Base-by-base conservation (phyloP, 1,140 invertebrate species). In the Diuraphis noxia region DNA sequence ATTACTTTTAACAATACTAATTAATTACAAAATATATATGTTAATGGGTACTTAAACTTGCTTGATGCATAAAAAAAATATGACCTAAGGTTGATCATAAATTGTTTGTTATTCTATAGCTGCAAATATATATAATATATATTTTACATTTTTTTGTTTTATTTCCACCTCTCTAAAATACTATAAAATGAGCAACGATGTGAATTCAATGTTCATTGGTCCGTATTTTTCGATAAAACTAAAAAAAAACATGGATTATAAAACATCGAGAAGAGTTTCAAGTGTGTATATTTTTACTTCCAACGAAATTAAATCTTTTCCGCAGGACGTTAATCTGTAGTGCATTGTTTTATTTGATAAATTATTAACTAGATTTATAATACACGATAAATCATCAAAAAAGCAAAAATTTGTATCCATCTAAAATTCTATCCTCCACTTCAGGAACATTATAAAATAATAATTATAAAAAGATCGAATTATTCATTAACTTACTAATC, bases 221-320 rank as follows among this genome's bases (percentile, higher is more conserved):
- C 21, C 34, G 46, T 34, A 52, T 86, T 86, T 36, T 52, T 38
- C 43, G 43, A 36, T 86, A 25, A 52, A 86, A 86, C 43, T 36
- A 86, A 86, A 34, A 38, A 52, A 52, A 19, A 49, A 36, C 21
- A 36, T 36, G 21, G 2, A 81, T 23, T 36, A 81, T 77, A 43
- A 43, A 84, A 43, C 30, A 7, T 34, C n/a, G 9, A 85, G n/a
- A 41, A 36, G n/a, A 36, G 21, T 36, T 46, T 36, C 1, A 23
- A 86, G n/a, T 85, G n/a, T 85, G 1, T 85, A 85, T 49, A 86
- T 36, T 49, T 86, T 49, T 86, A 85, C 30, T 85, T 85, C 17
- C 41, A 34, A 41, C 40, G 25, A n/a, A 43, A 85, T 85, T n/a
- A 85, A 85, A 46, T n/a, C 13, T 85, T 46, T 84, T 85, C 6